Percentiles rank a stretch among this genome's conserved stretches.
phyloP scores from a whole-genome alignment of 2,797 vertebrate genomes.

The Iguana delicatissima region DNA sequence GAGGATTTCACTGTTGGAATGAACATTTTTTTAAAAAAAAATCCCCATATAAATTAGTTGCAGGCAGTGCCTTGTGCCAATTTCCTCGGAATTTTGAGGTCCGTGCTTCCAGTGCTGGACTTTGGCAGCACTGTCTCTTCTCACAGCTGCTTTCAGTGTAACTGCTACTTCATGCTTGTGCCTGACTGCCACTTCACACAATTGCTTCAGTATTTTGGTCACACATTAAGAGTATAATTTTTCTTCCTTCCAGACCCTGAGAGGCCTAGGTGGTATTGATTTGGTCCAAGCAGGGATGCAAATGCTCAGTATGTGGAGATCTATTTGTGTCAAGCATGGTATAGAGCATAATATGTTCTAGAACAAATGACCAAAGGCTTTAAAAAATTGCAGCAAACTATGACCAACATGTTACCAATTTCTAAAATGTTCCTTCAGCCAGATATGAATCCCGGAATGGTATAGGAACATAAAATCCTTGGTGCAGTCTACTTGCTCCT shows the following conservation, averaged over 20 bases:
- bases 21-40: background rate
- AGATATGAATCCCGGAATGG: background rate
- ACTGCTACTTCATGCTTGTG: conserved; percentile 15
- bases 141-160: conserved; percentile 25
- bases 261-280: background rate
- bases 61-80: conserved; percentile 4
- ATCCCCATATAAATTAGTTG: conserved; percentile 3
- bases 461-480: background rate
- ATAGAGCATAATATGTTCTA: background rate
- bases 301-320: background rate
- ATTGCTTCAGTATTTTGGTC: conserved; percentile 21
- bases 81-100: background rate
- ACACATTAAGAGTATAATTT: background rate
- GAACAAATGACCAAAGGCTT: background rate
- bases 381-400: background rate
- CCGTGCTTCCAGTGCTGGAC: background rate
- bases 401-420: background rate
- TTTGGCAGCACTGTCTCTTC: background rate
- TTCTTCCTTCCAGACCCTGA: background rate
- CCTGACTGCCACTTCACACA: conserved; percentile 8
- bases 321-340: background rate
- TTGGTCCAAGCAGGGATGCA: background rate
- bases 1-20: background rate
- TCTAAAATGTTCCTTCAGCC: background rate
- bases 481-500: no score